Conservation (phyloP, 2,888 invertebrate species). For the Nomada goodeniana region DNA sequence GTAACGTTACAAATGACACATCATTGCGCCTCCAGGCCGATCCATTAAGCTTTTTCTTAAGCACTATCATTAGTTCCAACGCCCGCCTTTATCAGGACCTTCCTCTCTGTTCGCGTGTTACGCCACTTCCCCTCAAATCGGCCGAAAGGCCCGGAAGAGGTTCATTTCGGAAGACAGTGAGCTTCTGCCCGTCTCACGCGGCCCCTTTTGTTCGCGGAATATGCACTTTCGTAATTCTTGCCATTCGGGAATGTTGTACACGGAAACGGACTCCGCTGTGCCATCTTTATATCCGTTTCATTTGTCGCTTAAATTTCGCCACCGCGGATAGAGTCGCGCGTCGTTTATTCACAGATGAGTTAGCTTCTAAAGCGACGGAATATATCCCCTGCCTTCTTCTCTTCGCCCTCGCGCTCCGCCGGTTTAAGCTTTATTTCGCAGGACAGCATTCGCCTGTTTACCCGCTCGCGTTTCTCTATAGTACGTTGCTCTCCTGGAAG, state of each 20-base stretch:
- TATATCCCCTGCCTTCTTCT: slow-evolving; percentile 41
- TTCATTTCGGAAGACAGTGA: slow-evolving; percentile 54
- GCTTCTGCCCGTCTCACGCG: slow-evolving; percentile 44
- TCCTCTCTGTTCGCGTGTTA: slow-evolving; percentile 65
- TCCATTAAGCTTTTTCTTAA: slow-evolving; percentile 75
- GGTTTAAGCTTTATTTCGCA: slow-evolving; percentile 50
- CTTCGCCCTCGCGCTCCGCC: slow-evolving; percentile 21
- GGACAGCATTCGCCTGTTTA: slow-evolving; percentile 58
- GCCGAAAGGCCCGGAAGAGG: slow-evolving; percentile 62
- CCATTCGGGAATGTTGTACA: neutral
- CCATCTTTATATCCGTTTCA: slow-evolving; percentile 31
- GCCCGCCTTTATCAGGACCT: slow-evolving; percentile 61
- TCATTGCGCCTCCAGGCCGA: slow-evolving; percentile 71
- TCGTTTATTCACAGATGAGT: slow-evolving; percentile 49
- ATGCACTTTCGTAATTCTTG: slow-evolving; percentile 26
- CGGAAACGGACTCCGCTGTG: slow-evolving; percentile 18
- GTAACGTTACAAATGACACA: slow-evolving; percentile 77
- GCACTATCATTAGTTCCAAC: slow-evolving; percentile 69
- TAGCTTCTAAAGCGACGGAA: slow-evolving; percentile 49
- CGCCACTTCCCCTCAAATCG: slow-evolving; percentile 64
- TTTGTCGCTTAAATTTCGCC: slow-evolving; percentile 40
- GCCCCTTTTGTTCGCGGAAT: slow-evolving; percentile 17
- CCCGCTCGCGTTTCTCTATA: slow-evolving; percentile 38
- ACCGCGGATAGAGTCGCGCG: slow-evolving; percentile 16
- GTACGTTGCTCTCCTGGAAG: slow-evolving; percentile 39